Conservation (phyloP, 2,888 invertebrate species). For the Oscheius sp. region DNA sequence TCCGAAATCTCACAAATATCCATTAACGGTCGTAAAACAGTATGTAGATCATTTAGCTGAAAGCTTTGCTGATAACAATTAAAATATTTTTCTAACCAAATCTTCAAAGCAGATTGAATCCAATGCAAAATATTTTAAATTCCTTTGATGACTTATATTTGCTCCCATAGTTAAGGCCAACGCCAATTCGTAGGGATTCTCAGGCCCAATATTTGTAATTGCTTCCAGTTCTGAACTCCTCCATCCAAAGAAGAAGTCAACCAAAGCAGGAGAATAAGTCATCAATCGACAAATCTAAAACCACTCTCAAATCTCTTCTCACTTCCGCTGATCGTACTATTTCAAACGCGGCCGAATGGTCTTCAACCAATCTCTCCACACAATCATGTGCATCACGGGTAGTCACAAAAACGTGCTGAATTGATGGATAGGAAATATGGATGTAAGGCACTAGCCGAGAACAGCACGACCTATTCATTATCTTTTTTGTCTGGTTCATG, state of each 20-base stretch:
- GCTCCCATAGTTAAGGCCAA: slow-evolving; percentile 40
- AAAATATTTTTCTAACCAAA: slow-evolving; percentile 34
- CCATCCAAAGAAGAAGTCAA: slow-evolving; percentile 34
- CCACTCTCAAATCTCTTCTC: too few species aligned
- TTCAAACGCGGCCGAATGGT: slow-evolving; percentile 32
- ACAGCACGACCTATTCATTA: slow-evolving; percentile 29
- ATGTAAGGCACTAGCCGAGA: slow-evolving; percentile 43
- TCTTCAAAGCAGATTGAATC: slow-evolving; percentile 40
- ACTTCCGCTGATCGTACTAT: too few species aligned
- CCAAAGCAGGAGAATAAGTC: not conserved
- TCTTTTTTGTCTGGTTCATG: not conserved
- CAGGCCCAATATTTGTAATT: slow-evolving; percentile 33
- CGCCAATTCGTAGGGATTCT: slow-evolving; percentile 38
- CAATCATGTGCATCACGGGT: slow-evolving; percentile 32
- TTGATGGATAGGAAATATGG: slow-evolving; percentile 33
- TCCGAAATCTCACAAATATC: slow-evolving; percentile 45
- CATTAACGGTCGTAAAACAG: slow-evolving; percentile 36
- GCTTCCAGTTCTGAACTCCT: slow-evolving; percentile 36
- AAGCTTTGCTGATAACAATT: not conserved
- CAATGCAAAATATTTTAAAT: slow-evolving; percentile 35
- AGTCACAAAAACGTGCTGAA: slow-evolving; percentile 42
- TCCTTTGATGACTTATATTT: slow-evolving; percentile 33
- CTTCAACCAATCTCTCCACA: slow-evolving; percentile 32
- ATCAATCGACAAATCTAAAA: slow-evolving; percentile 31
- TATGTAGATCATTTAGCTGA: slow-evolving; percentile 43